phyloP scores from a whole-genome alignment of 2,888 invertebrate genomes.

The Pedicia rivosa region DNA sequence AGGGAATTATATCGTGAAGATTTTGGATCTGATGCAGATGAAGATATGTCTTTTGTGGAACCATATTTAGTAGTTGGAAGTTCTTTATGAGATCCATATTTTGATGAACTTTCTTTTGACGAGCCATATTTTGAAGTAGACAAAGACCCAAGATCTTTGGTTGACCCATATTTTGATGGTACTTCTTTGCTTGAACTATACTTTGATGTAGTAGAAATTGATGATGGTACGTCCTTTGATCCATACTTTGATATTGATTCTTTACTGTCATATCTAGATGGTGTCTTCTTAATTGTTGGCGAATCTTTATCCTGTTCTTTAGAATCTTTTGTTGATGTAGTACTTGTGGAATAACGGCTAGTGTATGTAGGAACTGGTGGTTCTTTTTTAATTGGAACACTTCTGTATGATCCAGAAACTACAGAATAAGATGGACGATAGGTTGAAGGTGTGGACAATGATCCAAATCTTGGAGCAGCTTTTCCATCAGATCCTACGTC shows the following conservation, averaged over 20 bases:
- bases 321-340: constrained; percentile 12
- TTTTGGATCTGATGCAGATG: constrained; percentile 5
- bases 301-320: constrained; percentile 14
- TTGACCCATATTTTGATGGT: constrained; percentile 13
- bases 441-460: constrained; percentile 24
- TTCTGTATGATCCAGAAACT: constrained; percentile 29
- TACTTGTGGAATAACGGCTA: constrained; percentile 20
- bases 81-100: neutral
- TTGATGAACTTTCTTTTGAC: constrained; percentile 1
- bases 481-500: constrained; percentile 13
- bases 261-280: neutral
- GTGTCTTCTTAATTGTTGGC: no score
- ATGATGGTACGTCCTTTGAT: neutral
- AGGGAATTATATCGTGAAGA: constrained; percentile 1
- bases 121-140: constrained; percentile 4
- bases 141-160: neutral
- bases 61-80: constrained; percentile 3
- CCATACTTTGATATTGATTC: neutral
- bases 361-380: constrained; percentile 18
- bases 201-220: neutral
- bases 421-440: constrained; percentile 30
- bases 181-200: constrained; percentile 9
- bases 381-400: constrained; percentile 22
- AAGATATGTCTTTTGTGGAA: constrained; percentile 6
- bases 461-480: constrained; percentile 21